phyloP scores from a whole-genome alignment of 2,888 invertebrate genomes.

The Drosophila cracens region DNA sequence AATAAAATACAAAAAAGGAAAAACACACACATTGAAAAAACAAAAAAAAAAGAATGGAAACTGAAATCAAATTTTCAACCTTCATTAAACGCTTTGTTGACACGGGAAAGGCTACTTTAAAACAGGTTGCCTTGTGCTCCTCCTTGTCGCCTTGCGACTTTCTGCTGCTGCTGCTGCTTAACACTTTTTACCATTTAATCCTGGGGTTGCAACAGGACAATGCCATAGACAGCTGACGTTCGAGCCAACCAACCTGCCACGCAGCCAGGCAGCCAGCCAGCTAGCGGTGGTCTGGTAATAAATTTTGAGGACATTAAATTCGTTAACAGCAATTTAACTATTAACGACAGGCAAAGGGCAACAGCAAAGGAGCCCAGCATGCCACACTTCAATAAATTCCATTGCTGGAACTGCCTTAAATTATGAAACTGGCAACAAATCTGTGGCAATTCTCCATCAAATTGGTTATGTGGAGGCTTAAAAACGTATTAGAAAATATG shows the following conservation, averaged over 20 bases:
- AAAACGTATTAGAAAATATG: neutral
- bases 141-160: slow-evolving; percentile 18
- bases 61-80: slow-evolving; percentile 77
- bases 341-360: slow-evolving; percentile 58
- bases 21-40: slow-evolving; percentile 1
- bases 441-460: too few species aligned
- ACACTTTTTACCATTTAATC: slow-evolving; percentile 71
- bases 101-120: slow-evolving; percentile 57
- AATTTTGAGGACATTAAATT: slow-evolving; percentile 76
- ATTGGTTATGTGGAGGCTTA: neutral
- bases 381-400: slow-evolving; percentile 16
- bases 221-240: slow-evolving; percentile 40
- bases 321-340: slow-evolving; percentile 77
- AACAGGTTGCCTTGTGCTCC: slow-evolving; percentile 43
- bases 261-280: neutral
- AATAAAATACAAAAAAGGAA: slow-evolving; percentile 6
- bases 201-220: slow-evolving; percentile 57
- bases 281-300: slow-evolving; percentile 46
- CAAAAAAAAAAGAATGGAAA: slow-evolving; percentile 22
- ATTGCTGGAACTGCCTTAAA: neutral
- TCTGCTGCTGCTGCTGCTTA: slow-evolving; percentile 49
- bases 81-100: slow-evolving; percentile 71
- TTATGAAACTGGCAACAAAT: neutral
- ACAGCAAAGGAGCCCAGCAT: slow-evolving; percentile 7
- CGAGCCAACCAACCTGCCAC: slow-evolving; percentile 7